A percentile compares a stretch with the other conserved stretches of the same genome.
Evolutionary conservation across 2,888 invertebrate genomes (phyloP).

Genomic region (Entomobrya multifasciata): DNA sequence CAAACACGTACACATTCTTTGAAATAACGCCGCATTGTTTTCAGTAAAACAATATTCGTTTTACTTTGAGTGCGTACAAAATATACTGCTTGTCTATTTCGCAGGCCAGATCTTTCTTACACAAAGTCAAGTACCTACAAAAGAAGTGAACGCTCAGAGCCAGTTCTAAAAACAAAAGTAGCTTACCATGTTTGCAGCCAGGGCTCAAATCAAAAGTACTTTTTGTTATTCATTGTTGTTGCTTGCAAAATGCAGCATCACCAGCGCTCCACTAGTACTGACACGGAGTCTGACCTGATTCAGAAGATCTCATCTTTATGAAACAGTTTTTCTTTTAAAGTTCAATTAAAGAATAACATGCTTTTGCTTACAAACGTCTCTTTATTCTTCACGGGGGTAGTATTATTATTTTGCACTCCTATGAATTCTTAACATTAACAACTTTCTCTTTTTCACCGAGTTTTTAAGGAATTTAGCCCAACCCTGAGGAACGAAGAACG

Average conservation of each 20-base stretch:
- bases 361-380: not conserved
- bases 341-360: conserved; percentile 49
- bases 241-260: conserved; percentile 29
- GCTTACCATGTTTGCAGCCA: too few relatives aligned
- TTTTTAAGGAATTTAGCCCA: not conserved
- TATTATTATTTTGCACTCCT: not conserved
- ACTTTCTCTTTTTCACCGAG: conserved; percentile 24
- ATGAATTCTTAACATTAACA: conserved; percentile 37
- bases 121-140: not conserved
- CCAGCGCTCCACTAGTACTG: not conserved
- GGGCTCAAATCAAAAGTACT: not conserved
- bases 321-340: conserved; percentile 32
- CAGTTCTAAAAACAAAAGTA: not conserved
- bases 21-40: not conserved
- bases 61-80: not conserved
- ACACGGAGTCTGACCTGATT: conserved; percentile 21
- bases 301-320: conserved; percentile 26
- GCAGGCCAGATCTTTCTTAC: not conserved
- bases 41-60: not conserved
- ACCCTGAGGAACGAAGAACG: not conserved
- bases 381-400: not conserved
- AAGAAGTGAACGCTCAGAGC: not conserved
- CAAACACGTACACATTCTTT: conserved; percentile 8
- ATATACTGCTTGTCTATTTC: not conserved
- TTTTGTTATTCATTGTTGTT: conserved; percentile 7